Evolutionary conservation across 2,888 invertebrate species (phyloP), one percentile per base, ranked within the genome.

Genomic region (Mimumesa dahlbomi): DNA sequence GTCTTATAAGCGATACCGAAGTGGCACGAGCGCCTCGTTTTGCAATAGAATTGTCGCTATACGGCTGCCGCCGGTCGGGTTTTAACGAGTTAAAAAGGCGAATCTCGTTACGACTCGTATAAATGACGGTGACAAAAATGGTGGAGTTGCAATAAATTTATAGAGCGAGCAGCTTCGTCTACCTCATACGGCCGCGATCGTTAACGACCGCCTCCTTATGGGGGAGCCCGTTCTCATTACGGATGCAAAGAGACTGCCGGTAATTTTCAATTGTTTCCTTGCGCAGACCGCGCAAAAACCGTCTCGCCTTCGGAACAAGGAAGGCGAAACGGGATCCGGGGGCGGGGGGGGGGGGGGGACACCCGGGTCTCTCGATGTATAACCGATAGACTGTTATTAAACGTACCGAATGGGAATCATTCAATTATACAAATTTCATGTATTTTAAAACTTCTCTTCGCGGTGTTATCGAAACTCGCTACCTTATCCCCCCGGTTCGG

Each of bases 81-180:
- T 75, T 67, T 75, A 72, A 64, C 64, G 54, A 59, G 70, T 79
- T 73, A 73, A 82, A 82, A 81, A 75, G 66, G 57, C 68, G 70
- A 76, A 57, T 76, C 80, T 80, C 71, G 74, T 77, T 74, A 73
- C 65, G 72, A 48, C 34, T 73, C 78, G 82, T 69, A 84, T 82
- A 83, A 84, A 84, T 82, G 82, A 81, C 78, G 79, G 79, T 85
- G 85, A 85, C 84, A 84, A 85, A 85, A 84, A 80, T 82, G 79
- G 81, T 73, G 77, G 73, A 58, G 68, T 18, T 11, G 57, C 71
- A 21, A 79, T 77, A 74, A 79, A 85, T 85, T 85, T 85, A 84
- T 84, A 84, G 82, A 84, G 78, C 81, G 71, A 57, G 59, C 52
- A 43, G 54, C 65, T 66, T 73, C 75, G 65, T 63, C 52, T 67